These are phyloP conservation scores for Metalampra italica DNA, from an alignment of 2,888 invertebrate species.

Conservation along the genomic window DNA sequence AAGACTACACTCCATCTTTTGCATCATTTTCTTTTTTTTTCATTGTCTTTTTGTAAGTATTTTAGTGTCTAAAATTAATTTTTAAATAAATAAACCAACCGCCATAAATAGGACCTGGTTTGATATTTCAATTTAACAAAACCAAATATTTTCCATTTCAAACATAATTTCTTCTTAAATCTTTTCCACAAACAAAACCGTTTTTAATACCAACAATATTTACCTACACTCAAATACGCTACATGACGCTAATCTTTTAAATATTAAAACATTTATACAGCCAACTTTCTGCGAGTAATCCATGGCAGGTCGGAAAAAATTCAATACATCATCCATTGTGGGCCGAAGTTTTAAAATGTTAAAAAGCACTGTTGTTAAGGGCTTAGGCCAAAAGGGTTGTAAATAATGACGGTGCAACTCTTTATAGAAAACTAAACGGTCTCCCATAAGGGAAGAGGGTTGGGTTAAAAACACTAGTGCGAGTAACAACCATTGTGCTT, in stretches of 20 bases:
- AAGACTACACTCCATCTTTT: too few relatives aligned
- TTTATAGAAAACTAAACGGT: constrained; percentile 69
- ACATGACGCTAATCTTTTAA: constrained; percentile 76
- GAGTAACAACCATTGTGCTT: too few relatives aligned
- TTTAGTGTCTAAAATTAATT: too few relatives aligned
- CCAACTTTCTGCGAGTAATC: constrained; percentile 50
- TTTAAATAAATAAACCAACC: too few relatives aligned
- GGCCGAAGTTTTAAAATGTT: constrained; percentile 71
- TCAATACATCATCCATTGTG: constrained; percentile 66
- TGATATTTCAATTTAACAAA: too few relatives aligned
- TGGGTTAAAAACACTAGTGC: background rate
- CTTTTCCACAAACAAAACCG: constrained; percentile 46
- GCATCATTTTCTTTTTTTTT: too few relatives aligned
- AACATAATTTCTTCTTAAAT: constrained; percentile 18
- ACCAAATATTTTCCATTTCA: too few relatives aligned
- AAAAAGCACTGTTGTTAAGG: constrained; percentile 75
- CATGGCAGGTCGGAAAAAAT: constrained; percentile 46
- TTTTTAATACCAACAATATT: constrained; percentile 50
- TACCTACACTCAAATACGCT: constrained; percentile 41
- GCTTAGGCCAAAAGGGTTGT: constrained; percentile 71
- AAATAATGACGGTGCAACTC: constrained; percentile 75
- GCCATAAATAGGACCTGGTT: too few relatives aligned
- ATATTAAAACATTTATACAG: constrained; percentile 74
- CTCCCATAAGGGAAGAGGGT: constrained; percentile 22
- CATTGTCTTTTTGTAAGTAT: too few relatives aligned